Evolutionary conservation across 2,888 invertebrate species (phyloP).

Genomic region (Stomorhina lunata): DNA sequence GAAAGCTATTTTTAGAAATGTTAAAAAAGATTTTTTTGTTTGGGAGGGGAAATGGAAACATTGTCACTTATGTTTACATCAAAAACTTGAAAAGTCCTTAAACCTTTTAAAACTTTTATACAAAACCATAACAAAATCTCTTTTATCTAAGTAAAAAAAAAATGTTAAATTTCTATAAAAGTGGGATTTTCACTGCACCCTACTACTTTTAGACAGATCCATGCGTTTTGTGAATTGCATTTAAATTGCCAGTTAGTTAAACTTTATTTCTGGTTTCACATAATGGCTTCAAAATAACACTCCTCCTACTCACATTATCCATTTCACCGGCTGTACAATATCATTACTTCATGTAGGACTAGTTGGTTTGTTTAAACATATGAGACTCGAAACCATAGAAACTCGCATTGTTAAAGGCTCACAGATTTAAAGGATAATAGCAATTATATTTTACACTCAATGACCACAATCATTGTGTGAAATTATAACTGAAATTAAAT

Average conservation of each 20-base stretch:
- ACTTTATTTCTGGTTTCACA: slow-evolving; percentile 28
- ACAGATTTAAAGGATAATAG: slow-evolving; percentile 43
- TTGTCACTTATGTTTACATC: too few species aligned
- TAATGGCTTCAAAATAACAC: slow-evolving; percentile 3
- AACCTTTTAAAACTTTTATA: too few species aligned
- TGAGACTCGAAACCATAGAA: slow-evolving; percentile 39
- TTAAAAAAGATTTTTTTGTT: neutral
- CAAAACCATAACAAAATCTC: neutral
- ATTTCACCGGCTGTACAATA: neutral
- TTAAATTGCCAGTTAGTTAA: slow-evolving; percentile 57
- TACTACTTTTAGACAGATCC: too few species aligned
- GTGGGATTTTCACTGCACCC: too few species aligned
- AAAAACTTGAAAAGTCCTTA: too few species aligned
- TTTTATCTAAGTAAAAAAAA: neutral
- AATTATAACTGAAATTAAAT: neutral
- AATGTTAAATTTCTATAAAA: too few species aligned
- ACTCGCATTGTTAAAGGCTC: slow-evolving; percentile 12
- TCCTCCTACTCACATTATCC: neutral
- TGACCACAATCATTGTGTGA: slow-evolving; percentile 27
- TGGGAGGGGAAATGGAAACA: too few species aligned
- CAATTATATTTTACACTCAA: slow-evolving; percentile 53
- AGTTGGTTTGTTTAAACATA: slow-evolving; percentile 12
- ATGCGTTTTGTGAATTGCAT: slow-evolving; percentile 47
- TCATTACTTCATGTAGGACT: neutral
- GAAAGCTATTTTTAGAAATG: neutral